Evolutionary conservation across 2,888 invertebrate species (phyloP), one percentile per base, ranked within the genome.

Genomic region (Ectobius pallidus): DNA sequence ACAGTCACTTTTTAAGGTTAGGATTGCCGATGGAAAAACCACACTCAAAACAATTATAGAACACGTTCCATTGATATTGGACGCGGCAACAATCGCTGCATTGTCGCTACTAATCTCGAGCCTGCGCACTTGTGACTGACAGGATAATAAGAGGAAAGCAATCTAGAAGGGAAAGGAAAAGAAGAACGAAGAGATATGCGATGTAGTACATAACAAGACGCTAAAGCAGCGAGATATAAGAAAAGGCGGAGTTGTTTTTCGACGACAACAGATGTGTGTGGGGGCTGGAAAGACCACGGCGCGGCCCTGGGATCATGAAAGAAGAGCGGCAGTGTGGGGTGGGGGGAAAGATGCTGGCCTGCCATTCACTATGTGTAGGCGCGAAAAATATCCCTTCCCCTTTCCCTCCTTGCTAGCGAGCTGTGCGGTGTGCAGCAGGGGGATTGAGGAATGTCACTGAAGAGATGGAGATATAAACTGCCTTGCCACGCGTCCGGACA

Each of bases 331-430:
- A 34, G 11, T 34, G 34, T 7, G 18, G 62, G 39, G 27, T 25
- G 42, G 27, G 6, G 14, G 44, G 27, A 16, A 11, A n/a, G 30
- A 34, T 9, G 18, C 34, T 22, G 44, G 46, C 2, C 1, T 30
- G 32, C 39, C 65, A 65, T 65, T 65, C 65, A 65, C 27, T 44
- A 65, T 65, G 65, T 65, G 65, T 65, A 65, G 65, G 65, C 65
- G 65, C 65, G 65, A 65, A 65, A 63, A 46, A 18, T 65, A 46
- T 46, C 65, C 27, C 44, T 7, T 30, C 27, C 46, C 65, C 65
- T 44, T n/a, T 0, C 16, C 27, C 30, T 14, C 9, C 11, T 52
- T 25, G 14, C 20, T 25, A 4, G 25, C 11, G 52, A 22, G n/a
- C n/a, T n/a, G n/a, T n/a, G n/a, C 34, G 34, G 34, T 34, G 6